Conservation (phyloP, 2,797 vertebrate species). For the Paedocypris micromegethes region DNA sequence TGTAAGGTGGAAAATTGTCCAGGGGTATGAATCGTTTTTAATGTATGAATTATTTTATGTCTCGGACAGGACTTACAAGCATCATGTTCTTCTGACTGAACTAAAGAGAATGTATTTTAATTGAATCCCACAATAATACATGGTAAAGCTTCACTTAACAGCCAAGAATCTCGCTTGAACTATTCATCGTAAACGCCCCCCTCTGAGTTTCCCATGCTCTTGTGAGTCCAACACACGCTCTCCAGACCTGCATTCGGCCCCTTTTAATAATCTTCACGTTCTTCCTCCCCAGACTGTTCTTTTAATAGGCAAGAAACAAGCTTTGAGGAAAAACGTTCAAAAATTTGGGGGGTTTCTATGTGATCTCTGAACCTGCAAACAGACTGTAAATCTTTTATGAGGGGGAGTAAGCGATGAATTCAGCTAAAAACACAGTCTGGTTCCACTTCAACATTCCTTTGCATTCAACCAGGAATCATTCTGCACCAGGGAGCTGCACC, state of each 20-base stretch:
- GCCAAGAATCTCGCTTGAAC: no score
- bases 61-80: no score
- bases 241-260: slow-evolving; percentile 17
- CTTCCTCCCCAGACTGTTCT: slow-evolving; percentile 6
- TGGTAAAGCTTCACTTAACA: no score
- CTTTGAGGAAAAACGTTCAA: not conserved
- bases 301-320: slow-evolving; percentile 11
- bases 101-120: not conserved
- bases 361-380: not conserved
- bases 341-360: not conserved
- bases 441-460: slow-evolving; percentile 12
- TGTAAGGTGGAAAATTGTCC: no score
- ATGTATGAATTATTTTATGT: no score
- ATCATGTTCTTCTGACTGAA: no score
- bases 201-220: slow-evolving; percentile 29
- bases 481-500: no score
- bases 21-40: no score
- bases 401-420: not conserved
- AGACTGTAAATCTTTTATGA: not conserved
- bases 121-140: not conserved
- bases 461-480: not conserved
- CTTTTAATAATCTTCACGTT: not conserved
- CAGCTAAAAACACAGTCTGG: not conserved
- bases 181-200: slow-evolving; percentile 2
- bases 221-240: slow-evolving; percentile 9